Evolutionary conservation across 2,888 invertebrate genomes (phyloP).

Genomic region (Abscondita cerata): DNA sequence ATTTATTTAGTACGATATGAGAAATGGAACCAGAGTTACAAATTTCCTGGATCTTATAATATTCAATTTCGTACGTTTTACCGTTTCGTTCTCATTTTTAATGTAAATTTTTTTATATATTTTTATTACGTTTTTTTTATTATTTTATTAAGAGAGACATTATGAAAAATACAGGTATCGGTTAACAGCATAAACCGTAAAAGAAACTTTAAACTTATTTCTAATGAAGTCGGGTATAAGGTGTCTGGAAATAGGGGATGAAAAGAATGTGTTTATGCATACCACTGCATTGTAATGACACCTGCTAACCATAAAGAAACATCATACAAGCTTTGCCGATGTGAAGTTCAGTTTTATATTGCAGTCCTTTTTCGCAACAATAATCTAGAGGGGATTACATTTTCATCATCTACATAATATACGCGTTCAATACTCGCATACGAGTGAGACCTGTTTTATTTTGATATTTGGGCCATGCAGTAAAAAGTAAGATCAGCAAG

Average conservation of each 20-base stretch:
- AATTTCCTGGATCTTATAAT: too few species aligned
- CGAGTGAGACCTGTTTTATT: constrained; percentile 48
- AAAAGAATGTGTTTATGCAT: constrained; percentile 45
- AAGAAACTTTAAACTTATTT: constrained; percentile 34
- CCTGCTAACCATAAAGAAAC: constrained; percentile 48
- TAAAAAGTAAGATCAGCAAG: constrained; percentile 52
- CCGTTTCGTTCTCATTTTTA: too few species aligned
- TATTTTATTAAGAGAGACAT: background rate
- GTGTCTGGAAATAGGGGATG: constrained; percentile 31
- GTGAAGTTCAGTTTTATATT: constrained; percentile 45
- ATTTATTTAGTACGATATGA: too few species aligned
- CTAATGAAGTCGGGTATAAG: constrained; percentile 31
- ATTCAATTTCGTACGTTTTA: too few species aligned
- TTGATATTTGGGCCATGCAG: constrained; percentile 53
- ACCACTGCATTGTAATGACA: constrained; percentile 48
- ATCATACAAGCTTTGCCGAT: constrained; percentile 48
- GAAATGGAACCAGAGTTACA: too few species aligned
- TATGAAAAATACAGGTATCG: background rate
- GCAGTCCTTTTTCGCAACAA: constrained; percentile 48
- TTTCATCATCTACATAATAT: constrained; percentile 54
- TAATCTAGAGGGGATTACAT: constrained; percentile 54
- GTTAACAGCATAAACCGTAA: constrained; percentile 14
- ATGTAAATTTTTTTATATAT: background rate
- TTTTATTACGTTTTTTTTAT: constrained; percentile 3
- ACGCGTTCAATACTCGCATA: constrained; percentile 45